Evolutionary conservation across 1,140 invertebrate genomes (phyloP).

Genomic region (Orchestia grillus): DNA sequence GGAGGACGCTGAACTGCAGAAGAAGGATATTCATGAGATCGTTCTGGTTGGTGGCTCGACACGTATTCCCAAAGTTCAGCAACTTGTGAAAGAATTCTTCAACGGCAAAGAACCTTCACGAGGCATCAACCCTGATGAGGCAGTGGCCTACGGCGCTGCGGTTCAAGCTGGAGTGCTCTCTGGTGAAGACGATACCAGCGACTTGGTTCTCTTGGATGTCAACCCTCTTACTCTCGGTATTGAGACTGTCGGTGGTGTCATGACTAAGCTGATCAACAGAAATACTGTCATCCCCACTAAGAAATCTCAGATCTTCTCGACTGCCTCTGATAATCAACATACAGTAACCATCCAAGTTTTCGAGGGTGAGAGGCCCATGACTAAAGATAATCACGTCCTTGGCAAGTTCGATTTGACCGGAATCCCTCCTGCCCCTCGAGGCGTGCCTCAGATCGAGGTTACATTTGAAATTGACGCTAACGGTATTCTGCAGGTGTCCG

Average conservation of each 20-base stretch:
- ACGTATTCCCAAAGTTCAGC: slow-evolving; percentile 98
- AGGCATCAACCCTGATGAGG: slow-evolving; percentile 98
- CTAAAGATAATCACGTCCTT: slow-evolving; percentile 97
- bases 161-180: slow-evolving; percentile 84
- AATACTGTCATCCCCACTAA: slow-evolving; percentile 98
- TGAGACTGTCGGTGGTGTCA: slow-evolving; percentile 99
- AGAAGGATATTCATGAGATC: slow-evolving; percentile 98
- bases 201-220: slow-evolving; percentile 96
- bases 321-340: slow-evolving; percentile 98
- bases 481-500: slow-evolving; percentile 74
- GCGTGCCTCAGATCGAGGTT: slow-evolving; percentile 76
- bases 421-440: slow-evolving; percentile 92
- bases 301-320: slow-evolving; percentile 99
- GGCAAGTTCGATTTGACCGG: slow-evolving; percentile 99
- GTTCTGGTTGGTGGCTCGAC: slow-evolving; percentile 99
- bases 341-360: slow-evolving; percentile 99
- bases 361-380: slow-evolving; percentile 99
- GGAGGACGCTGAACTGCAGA: slow-evolving; percentile 99
- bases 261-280: slow-evolving; percentile 97
- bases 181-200: slow-evolving; percentile 92
- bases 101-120: slow-evolving; percentile 88
- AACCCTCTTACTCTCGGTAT: slow-evolving; percentile 99
- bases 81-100: slow-evolving; percentile 98
- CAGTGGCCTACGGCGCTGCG: slow-evolving; percentile 97
- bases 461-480: slow-evolving; percentile 73